These are phyloP conservation scores for Sesia apiformis DNA, from an alignment of 2,888 invertebrate species.

Conservation along the genomic window DNA sequence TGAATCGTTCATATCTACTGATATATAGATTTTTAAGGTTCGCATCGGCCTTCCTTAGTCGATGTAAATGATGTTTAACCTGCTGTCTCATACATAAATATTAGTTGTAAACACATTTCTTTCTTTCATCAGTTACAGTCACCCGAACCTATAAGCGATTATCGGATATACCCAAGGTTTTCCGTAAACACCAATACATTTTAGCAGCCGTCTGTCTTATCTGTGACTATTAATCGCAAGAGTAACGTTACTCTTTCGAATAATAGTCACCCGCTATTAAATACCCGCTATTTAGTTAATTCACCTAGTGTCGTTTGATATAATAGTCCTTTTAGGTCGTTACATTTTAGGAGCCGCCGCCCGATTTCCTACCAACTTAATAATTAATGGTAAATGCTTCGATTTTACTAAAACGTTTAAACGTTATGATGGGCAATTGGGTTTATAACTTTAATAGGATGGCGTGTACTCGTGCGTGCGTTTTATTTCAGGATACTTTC, in stretches of 20 bases:
- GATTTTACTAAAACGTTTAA: constrained; percentile 14
- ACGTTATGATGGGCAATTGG: constrained; percentile 4
- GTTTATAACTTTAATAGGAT: constrained; percentile 6
- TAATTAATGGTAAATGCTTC: constrained; percentile 28
- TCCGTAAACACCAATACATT: constrained; percentile 24
- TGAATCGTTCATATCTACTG: no score
- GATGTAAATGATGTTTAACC: no score
- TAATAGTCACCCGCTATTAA: constrained; percentile 14
- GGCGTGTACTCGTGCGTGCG: constrained; percentile 7
- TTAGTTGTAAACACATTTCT: no score
- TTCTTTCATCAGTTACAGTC: neutral
- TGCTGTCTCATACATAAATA: no score
- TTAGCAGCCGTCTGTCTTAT: constrained; percentile 30
- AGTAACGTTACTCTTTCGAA: no score
- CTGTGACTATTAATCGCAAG: constrained; percentile 39
- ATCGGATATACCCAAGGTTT: constrained; percentile 8
- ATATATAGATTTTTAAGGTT: no score
- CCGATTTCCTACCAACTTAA: constrained; percentile 17
- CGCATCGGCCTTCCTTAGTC: no score
- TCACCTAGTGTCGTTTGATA: constrained; percentile 43
- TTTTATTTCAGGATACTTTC: constrained; percentile 16
- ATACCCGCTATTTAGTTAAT: constrained; percentile 40
- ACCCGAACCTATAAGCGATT: neutral
- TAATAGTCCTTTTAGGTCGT: constrained; percentile 38
- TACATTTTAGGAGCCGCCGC: constrained; percentile 20